A percentile compares a stretch with the other conserved stretches of the same genome.
Conservation (phyloP, 2,888 invertebrate genomes). For the Phytoseiulus persimilis region DNA sequence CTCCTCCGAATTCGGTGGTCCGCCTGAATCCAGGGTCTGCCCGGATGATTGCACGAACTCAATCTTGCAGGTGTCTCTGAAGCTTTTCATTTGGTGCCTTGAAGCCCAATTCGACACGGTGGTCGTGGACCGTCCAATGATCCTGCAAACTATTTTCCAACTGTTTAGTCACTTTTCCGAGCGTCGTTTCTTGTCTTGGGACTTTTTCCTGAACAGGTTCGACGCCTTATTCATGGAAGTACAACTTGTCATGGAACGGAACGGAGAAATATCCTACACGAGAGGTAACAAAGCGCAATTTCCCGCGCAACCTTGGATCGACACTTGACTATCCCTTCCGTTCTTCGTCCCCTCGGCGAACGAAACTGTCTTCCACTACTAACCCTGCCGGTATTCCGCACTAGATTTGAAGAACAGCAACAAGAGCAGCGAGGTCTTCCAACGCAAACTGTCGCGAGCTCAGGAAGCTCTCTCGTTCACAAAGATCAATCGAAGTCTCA, state of each 20-base stretch:
- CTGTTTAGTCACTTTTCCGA: constrained; percentile 85
- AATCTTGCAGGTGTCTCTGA: constrained; percentile 12
- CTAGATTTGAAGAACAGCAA: constrained; percentile 80
- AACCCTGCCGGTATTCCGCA: constrained; percentile 43
- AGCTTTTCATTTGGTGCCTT: constrained; percentile 81
- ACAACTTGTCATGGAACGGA: constrained; percentile 77
- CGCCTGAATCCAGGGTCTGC: constrained; percentile 42
- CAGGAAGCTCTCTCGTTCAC: constrained; percentile 69
- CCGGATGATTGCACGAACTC: neutral
- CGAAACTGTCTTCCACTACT: neutral
- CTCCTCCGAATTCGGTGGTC: no score
- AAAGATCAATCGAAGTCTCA: constrained; percentile 56
- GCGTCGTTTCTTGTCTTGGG: constrained; percentile 83
- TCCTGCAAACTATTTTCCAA: constrained; percentile 87
- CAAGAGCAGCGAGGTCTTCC: constrained; percentile 71
- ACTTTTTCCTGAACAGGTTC: constrained; percentile 92
- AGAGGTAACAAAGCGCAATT: constrained; percentile 68
- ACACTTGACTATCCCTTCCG: neutral
- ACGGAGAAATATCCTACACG: constrained; percentile 71
- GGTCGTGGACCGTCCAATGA: constrained; percentile 89
- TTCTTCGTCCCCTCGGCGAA: neutral
- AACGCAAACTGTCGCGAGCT: constrained; percentile 76
- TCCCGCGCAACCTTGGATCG: no score
- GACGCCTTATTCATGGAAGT: constrained; percentile 92
- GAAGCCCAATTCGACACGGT: constrained; percentile 97